Percentiles rank a stretch among this genome's conserved stretches.
Evolutionary conservation across 1,140 invertebrate genomes (phyloP).

Genomic region (Drosophila tsacasi): DNA sequence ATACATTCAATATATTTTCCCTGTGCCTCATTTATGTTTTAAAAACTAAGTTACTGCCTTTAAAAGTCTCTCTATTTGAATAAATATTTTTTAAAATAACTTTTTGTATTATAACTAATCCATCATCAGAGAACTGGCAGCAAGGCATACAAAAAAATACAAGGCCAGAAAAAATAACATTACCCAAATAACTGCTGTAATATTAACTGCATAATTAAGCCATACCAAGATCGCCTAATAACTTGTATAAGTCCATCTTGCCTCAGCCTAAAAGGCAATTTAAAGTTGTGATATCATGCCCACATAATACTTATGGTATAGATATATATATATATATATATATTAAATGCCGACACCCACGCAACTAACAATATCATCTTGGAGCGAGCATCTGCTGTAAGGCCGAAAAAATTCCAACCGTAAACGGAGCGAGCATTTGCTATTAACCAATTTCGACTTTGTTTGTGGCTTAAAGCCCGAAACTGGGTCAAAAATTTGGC

Average conservation of each 20-base stretch:
- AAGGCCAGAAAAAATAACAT: not conserved
- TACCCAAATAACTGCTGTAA: not conserved
- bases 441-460: slow-evolving; percentile 38
- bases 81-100: too few species aligned
- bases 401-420: slow-evolving; percentile 13
- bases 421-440: slow-evolving; percentile 36
- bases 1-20: not conserved
- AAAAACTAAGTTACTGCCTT: not conserved
- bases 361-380: slow-evolving; percentile 27
- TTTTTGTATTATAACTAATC: too few species aligned
- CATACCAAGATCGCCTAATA: slow-evolving; percentile 1
- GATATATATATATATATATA: not conserved
- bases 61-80: not conserved
- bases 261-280: slow-evolving; percentile 7
- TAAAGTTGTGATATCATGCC: slow-evolving; percentile 16
- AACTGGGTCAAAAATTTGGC: slow-evolving; percentile 61
- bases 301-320: slow-evolving; percentile 1
- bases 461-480: slow-evolving; percentile 9
- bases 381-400: slow-evolving; percentile 13
- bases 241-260: slow-evolving; percentile 16
- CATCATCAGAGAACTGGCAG: not conserved
- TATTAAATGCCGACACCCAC: slow-evolving; percentile 24
- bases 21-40: not conserved
- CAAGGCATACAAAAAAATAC: not conserved
- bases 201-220: not conserved